Base-by-base conservation (phyloP, 2,888 invertebrate species). In the Willowsia nigromaculata region DNA sequence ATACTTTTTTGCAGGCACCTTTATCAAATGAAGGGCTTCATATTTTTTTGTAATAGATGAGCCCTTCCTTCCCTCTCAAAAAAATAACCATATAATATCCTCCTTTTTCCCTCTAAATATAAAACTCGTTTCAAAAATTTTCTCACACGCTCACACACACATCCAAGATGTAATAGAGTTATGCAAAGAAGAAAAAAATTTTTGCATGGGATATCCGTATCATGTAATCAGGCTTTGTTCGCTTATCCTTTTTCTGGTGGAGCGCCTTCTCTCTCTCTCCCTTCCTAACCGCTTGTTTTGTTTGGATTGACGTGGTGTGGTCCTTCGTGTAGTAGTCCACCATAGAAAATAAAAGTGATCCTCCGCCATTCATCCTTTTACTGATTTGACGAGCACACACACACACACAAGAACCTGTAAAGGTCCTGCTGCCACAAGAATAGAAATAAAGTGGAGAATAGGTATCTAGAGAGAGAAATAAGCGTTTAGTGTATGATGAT, bases 1-100 rank as follows among this genome's bases (percentile, higher is more conserved):
- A n/a, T n/a, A n/a, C n/a, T n/a, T n/a, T n/a, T n/a, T n/a, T n/a
- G 80, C 13, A 59, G 80, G 15, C 33, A 37, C 43, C 15, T n/a
- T 40, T 25, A 22, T 33, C 0, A 18, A 3, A 76, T 53, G 50
- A 76, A 76, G 76, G 76, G 76, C 76, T 50, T 53, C 76, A 13
- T 68, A 11, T 74, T 78, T 78, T 78, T 15, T 59, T 40, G 25
- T 18, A 30, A 13, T 74, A 30, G 85, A 85, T 43, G 78, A 74
- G 65, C 78, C 85, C 85, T 85, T 85, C 85, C 85, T 85, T n/a
- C n/a, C n/a, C n/a, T n/a, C n/a, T n/a, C n/a, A n/a, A n/a, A 43
- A 85, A 56, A 76, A 74, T 27, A 1, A 22, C 18, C 18, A 33
- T n/a, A 59, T 22, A 62, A 62, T 81, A 74, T 74, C 71, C 71